Percentiles rank a stretch among this genome's conserved stretches.
These are phyloP conservation scores for Subanguina moxae DNA, from an alignment of 1,140 invertebrate genomes.

Conservation along the genomic window DNA sequence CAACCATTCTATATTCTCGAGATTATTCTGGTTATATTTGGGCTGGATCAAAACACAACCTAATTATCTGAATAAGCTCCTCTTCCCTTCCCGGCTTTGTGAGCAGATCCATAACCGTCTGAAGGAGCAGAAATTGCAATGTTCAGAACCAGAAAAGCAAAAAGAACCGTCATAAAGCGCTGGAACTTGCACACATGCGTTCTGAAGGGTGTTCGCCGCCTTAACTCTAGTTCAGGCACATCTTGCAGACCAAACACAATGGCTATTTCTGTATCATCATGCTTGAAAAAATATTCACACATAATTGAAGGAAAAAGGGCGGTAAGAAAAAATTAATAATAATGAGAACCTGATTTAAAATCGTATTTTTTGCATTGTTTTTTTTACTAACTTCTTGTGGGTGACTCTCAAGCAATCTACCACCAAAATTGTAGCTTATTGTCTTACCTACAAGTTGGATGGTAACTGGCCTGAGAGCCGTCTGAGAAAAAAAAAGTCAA, in stretches of 20 bases:
- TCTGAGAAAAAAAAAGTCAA: too few species aligned
- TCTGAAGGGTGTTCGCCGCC: slow-evolving; percentile 44
- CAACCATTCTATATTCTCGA: slow-evolving; percentile 53
- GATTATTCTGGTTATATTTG: slow-evolving; percentile 15
- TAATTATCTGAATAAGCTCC: slow-evolving; percentile 52
- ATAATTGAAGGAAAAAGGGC: too few species aligned
- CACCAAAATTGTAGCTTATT: too few species aligned
- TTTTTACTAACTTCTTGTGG: too few species aligned
- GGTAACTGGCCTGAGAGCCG: too few species aligned
- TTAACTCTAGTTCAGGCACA: slow-evolving; percentile 43
- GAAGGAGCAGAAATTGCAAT: neutral
- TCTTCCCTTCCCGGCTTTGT: slow-evolving; percentile 46
- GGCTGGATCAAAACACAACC: slow-evolving; percentile 33
- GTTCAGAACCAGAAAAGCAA: slow-evolving; percentile 8
- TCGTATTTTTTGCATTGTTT: too few species aligned
- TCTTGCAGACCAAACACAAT: slow-evolving; percentile 47
- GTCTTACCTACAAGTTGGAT: too few species aligned
- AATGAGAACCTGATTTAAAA: too few species aligned
- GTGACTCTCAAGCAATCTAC: too few species aligned
- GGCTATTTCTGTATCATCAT: slow-evolving; percentile 51
- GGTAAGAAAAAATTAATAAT: too few species aligned
- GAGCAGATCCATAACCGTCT: slow-evolving; percentile 34
- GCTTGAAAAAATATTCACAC: slow-evolving; percentile 30
- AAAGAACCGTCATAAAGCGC: slow-evolving; percentile 52
- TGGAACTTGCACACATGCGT: slow-evolving; percentile 58